Base-by-base conservation (phyloP, 2,113 vertebrate species). In the Neodontobutis hainanensis region DNA sequence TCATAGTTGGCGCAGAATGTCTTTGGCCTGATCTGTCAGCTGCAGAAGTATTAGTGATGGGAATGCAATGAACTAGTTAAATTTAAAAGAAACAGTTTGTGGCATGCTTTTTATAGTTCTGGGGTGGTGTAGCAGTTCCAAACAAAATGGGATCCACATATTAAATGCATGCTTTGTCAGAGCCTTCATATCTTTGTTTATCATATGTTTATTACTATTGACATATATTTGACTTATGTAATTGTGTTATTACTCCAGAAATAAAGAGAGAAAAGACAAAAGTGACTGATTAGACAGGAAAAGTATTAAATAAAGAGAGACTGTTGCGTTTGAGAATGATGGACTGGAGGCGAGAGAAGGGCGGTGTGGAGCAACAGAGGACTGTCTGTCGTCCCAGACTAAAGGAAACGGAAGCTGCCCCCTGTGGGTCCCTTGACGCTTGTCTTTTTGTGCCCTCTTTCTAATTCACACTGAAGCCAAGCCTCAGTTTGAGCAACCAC, bases 331-430 rank as follows among this genome's bases (percentile, higher is more conserved):
- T 75, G 56, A 73, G 3, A 77, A 70, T 67, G 81, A 80, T 77
- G 70, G 75, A 71, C 40, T 5, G 43, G 65, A 75, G 56, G 56
- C 42, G 51, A 53, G 66, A 45, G 19, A 75, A 43, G 52, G 71
- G 50, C 27, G 11, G 44, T 12, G 11, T 14, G 50, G 45, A 19
- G 6, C 34, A 81, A 90, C 84, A 89, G 80, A 88, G 84, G 56
- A 51, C 47, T 0, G 66, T 72, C 81, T 89, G 85, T 83, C 51
- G 8, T 15, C 10, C 8, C 61, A 52, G 40, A 69, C 75, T 58
- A 69, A 68, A 77, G 73, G 70, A 84, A 87, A 44, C 73, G 85
- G 87, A 88, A 90, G 80, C 76, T 14, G 40, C 75, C 59, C 10
- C 7, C 78, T 71, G 78, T 64, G 82, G 38, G 62, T 44, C 50